phyloP scores from a whole-genome alignment of 2,888 invertebrate species.

The Euplagia quadripunctaria region DNA sequence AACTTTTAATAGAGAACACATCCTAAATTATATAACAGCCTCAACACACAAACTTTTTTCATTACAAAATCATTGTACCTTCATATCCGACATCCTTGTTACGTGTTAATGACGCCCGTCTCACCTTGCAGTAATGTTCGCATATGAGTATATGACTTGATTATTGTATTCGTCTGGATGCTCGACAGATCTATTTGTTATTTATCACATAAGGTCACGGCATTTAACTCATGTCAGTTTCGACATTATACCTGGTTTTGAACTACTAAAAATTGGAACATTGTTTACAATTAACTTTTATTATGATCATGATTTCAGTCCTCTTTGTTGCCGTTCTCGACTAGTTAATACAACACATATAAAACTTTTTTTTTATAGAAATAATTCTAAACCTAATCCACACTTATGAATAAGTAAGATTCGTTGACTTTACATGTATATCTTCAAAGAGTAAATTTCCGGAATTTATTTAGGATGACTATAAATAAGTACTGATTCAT shows the following conservation, averaged over 20 bases:
- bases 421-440: neutral
- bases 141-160: constrained; percentile 62
- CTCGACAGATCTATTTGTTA: constrained; percentile 74
- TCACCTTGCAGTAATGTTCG: constrained; percentile 75
- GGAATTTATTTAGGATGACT: neutral
- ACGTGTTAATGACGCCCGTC: constrained; percentile 49
- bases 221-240: constrained; percentile 31
- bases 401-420: neutral
- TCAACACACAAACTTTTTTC: constrained; percentile 22
- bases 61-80: constrained; percentile 30
- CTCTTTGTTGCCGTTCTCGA: neutral
- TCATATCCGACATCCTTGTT: constrained; percentile 42
- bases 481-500: neutral
- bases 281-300: constrained; percentile 25
- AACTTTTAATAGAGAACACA: constrained; percentile 12
- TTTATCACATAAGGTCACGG: constrained; percentile 71
- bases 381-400: neutral
- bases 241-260: constrained; percentile 39
- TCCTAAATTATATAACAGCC: constrained; percentile 49
- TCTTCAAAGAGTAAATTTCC: no score
- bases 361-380: neutral
- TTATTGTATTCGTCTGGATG: constrained; percentile 60
- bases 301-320: constrained; percentile 6
- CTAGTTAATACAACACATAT: neutral
- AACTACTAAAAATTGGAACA: constrained; percentile 44